Base-by-base conservation (phyloP, 1,140 invertebrate species). In the Drosophila murphyi region DNA sequence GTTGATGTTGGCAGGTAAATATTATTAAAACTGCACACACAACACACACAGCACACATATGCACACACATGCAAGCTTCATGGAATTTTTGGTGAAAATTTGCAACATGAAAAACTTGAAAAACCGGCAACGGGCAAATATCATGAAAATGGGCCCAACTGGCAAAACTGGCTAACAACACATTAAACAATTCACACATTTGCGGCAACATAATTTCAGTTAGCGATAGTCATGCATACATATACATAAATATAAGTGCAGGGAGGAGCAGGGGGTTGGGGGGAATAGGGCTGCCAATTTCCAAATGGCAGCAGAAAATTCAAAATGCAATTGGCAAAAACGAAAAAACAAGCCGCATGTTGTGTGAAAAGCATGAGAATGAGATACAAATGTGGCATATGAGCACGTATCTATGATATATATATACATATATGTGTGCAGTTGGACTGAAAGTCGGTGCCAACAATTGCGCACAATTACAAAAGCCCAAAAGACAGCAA, bases 141-240 rank as follows among this genome's bases (percentile, higher is more conserved):
- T 48, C 78, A 69, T 69, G 55, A 69, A 55, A 78, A 74, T 71
- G 62, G 62, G 61, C 51, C 73, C 68, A 78, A 72, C 68, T 72
- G 76, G 69, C 60, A 75, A 72, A 76, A 71, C 81, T 72, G 81
- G 81, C 83, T 75, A 80, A 72, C 56, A 51, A 89, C 76, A 89
- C 80, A 89, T 77, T 89, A 89, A 88, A 80, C 83, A 88, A 88
- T 88, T 88, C 85, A 70, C 85, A 88, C 83, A 87, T 87, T 87
- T 87, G 82, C 76, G 57, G 83, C 83, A 80, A 71, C 83, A 88
- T 89, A 88, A 87, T 89, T 87, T 88, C 62, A 72, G 78, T 78
- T 65, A 67, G 80, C 59, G 63, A 80, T 78, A 85, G 60, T 47
- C 60, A 43, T 37, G 28, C 12, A 55, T 10, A 29, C 39, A 76